Base-by-base conservation (phyloP, 2,888 invertebrate species). In the Zonitis immaculata region DNA sequence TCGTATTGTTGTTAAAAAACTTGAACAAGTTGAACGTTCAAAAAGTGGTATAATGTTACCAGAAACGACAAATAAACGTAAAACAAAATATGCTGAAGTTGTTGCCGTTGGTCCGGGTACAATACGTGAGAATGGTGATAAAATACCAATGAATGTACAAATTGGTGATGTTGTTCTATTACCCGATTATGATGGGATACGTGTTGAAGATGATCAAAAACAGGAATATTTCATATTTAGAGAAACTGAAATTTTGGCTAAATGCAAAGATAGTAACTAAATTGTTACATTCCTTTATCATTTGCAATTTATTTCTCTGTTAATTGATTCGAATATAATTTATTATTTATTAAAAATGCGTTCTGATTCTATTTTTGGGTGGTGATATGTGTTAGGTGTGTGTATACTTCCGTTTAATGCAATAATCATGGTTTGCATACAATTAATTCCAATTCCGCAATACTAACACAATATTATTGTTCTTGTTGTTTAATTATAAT, bases 111-210 rank as follows among this genome's bases (percentile, higher is more conserved):
- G 70, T 18, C 67, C 70, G 1, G 69, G 71, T 16, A 52, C 55
- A 1, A 28, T 30, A 2, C 65, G 26, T 20, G 63, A 92, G 79
- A 85, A 85, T 70, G 96, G 96, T 52, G 84, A 85, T 2, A 80
- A 85, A 64, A 78, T 92, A 65, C 89, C 94, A 47, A 76, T 88
- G 48, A 80, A 82, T 59, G 87, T 96, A 3, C 84, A 89, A 74
- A 87, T 89, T 53, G 97, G 98, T 49, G 98, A 98, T 74, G 84
- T 83, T 69, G 97, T 98, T 9, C 79, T 98, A 52, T 81, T 99
- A 47, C 97, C 98, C 1, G 97, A 98, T 77, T 99, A 91, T 75
- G 97, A 97, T 55, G 98, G 98, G 62, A 95, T 94, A 54, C 96
- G 95, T 79, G 88, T 99, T 42, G 83, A 86, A 63, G 74, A 95